Base-by-base conservation (phyloP, 2,113 vertebrate species). In the Lasiurus cinereus region DNA sequence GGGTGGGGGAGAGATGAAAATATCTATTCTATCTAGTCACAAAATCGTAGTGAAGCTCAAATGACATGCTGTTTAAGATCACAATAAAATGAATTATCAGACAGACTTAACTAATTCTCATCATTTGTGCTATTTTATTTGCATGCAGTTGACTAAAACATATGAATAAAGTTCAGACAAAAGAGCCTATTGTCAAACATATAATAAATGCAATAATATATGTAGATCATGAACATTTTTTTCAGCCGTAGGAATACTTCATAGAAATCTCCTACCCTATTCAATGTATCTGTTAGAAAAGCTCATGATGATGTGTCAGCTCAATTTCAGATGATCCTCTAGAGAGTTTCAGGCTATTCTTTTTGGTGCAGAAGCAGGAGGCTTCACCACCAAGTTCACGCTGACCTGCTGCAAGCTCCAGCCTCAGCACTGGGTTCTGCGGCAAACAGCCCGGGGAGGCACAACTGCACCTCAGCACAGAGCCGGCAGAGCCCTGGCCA, bases 111-210 rank as follows among this genome's bases (percentile, higher is more conserved):
- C 54, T 48, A 84, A 94, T 62, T 87, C 33, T 87, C 33, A 46
- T 6, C 54, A 59, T 52, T 22, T 67, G 59, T 77, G 33, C 73
- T 76, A 77, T 31, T 72, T 88, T 52, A 90, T 62, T 48, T 89
- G 8, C 16, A 76, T 14, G 83, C 13, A 59, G 31, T 48, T 72
- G 7, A 54, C 10, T 84, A 88, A 27, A 80, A 48, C 7, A 12
- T 16, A 59, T 21, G 56, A 87, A 50, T 66, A 62, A 90, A 94
- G 62, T 95, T 88, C 56, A 94, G 52, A 89, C 11, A 88, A 93
- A 36, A 95, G 36, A 82, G 36, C 19, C 56, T 76, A 33, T 0
- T 66, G 18, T 22, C 73, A 91, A 92, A 83, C 11, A 46, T 5
- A 52, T 15, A 79, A 87, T n/a, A n/a, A 66, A 69, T 48, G 36